Base-by-base conservation (phyloP, 1,140 invertebrate species). In the Conus ventricosus region DNA sequence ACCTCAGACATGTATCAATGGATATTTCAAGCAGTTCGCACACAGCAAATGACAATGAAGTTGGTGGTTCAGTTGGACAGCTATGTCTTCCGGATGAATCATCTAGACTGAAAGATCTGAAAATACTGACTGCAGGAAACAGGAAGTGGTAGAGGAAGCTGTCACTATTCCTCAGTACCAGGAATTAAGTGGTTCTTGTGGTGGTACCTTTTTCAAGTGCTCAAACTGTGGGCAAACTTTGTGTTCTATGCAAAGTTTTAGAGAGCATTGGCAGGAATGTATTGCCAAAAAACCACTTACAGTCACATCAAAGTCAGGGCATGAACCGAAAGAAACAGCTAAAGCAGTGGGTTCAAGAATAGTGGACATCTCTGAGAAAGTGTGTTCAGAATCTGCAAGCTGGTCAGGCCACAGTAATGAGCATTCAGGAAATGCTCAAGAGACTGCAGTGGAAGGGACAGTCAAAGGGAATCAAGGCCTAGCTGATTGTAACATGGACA, bases 141-240 rank as follows among this genome's bases (percentile, higher is more conserved):
- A 84, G 25, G 54, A 84, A 54, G 71, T 88, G 78, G 76, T 53
- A n/a, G 23, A 71, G n/a, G 7, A 27, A 10, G 27, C 10, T 27
- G 55, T 51, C 2, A 81, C 85, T 75, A 5, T 39, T 20, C 88
- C 88, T 51, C 57, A 80, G 5, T 90, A 85, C 54, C 67, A 88
- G 39, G 88, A 90, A 71, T 60, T 90, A n/a, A 81, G 87, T 53
- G 88, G 90, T 27, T 90, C 90, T 63, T 81, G 86, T 63, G 90
- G 90, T 7, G 67, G 88, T 27, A 90, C 83, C 53, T 90, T 90
- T 81, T 89, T 88, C 55, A 90, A 88, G 55, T 90, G 90, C 87
- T n/a, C 71, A 6, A 67, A 78, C 57, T 90, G 90, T 84, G 84
- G 80, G 8, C 90, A 90, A 55, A 90, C 90, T 63, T 80, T 90